Conservation (phyloP, 2,113 vertebrate species). For the Dermatemys mawii region DNA sequence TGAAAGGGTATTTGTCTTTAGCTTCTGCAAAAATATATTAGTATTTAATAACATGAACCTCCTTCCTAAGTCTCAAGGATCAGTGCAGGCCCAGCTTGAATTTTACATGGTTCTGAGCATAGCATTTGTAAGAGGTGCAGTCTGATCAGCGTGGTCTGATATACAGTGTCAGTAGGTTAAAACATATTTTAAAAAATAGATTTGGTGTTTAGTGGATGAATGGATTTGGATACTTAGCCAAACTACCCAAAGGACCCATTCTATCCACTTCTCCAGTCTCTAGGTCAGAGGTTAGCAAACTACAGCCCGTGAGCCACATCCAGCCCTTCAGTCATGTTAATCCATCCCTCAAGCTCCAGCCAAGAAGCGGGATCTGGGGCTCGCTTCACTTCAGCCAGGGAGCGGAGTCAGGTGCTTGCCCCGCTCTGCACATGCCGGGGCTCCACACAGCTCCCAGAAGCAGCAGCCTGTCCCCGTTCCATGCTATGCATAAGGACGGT, state of each 20-base stretch:
- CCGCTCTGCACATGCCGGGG: too few relatives aligned
- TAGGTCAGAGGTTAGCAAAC: not conserved
- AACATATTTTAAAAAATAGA: not conserved
- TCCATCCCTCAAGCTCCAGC: too few relatives aligned
- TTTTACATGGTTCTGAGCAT: not conserved
- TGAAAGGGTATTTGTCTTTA: not conserved
- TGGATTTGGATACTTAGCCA: not conserved
- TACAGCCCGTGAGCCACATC: too few relatives aligned
- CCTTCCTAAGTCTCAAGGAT: not conserved
- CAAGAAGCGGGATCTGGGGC: too few relatives aligned
- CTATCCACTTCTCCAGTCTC: not conserved
- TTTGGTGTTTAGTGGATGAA: not conserved
- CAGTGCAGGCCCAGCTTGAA: not conserved
- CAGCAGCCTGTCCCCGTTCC: too few relatives aligned
- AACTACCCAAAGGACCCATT: not conserved
- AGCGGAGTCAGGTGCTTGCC: too few relatives aligned
- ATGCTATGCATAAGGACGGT: too few relatives aligned
- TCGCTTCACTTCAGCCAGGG: too few relatives aligned
- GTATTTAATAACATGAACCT: not conserved
- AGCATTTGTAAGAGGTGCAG: not conserved
- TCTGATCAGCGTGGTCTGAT: not conserved
- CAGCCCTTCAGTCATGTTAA: too few relatives aligned
- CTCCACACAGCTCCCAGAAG: too few relatives aligned
- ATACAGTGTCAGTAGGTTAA: not conserved
- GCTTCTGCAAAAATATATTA: not conserved